These are phyloP conservation scores for Xerus rutilus DNA, from an alignment of 2,797 vertebrate genomes.

Conservation along the genomic window DNA sequence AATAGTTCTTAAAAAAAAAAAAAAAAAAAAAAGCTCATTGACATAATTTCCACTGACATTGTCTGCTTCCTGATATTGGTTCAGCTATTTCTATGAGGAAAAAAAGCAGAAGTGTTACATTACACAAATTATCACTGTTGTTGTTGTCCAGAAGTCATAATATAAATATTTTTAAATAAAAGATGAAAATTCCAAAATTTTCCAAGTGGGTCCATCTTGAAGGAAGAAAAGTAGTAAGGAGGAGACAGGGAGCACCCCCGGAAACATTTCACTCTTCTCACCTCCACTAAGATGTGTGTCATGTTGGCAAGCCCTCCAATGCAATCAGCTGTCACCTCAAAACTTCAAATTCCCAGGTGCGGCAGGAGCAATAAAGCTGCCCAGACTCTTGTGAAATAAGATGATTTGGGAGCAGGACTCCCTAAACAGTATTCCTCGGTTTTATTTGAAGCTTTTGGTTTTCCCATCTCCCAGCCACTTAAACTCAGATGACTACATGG, in stretches of 20 bases:
- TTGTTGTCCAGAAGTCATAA: background rate
- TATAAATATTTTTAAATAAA: background rate
- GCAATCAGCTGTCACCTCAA: background rate
- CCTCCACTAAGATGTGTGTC: background rate
- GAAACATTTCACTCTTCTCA: background rate
- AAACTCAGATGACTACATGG: background rate
- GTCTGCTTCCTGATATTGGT: background rate
- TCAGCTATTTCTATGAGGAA: background rate
- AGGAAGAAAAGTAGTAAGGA: background rate
- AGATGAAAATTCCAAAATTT: slow-evolving; percentile 9
- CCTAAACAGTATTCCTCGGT: background rate
- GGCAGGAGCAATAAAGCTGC: background rate
- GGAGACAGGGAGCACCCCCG: background rate
- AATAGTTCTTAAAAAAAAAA: too few relatives aligned
- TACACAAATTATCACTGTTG: background rate
- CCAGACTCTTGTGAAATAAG: slow-evolving; percentile 41
- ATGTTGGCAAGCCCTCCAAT: background rate
- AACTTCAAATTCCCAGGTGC: background rate
- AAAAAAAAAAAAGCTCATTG: background rate
- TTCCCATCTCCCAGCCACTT: background rate
- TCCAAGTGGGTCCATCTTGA: background rate
- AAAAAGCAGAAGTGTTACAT: background rate
- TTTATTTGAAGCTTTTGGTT: slow-evolving; percentile 38
- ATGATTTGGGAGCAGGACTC: slow-evolving; percentile 27
- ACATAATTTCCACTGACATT: background rate